Percentiles rank a stretch among this genome's conserved stretches.
phyloP scores from a whole-genome alignment of 2,797 vertebrate genomes.

The Mormyrops boulengeri region DNA sequence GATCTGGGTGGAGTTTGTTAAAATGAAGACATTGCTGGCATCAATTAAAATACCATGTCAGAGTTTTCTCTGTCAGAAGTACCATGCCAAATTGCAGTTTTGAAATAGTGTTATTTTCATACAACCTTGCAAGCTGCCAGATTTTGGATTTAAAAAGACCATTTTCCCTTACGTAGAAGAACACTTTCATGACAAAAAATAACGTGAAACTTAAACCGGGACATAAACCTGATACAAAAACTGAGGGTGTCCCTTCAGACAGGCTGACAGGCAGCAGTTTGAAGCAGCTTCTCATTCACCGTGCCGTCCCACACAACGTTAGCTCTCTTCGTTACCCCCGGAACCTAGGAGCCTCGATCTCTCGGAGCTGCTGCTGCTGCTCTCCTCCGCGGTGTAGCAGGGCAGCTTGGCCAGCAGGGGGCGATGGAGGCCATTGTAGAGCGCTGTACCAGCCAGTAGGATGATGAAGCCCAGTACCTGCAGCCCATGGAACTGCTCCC shows the following conservation, averaged over 20 bases:
- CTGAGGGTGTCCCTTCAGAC: not conserved
- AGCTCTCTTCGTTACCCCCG: slow-evolving; percentile 31
- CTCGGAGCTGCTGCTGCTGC: slow-evolving; percentile 32
- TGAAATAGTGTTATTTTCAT: not conserved
- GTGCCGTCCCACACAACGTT: slow-evolving; percentile 14
- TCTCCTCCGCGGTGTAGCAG: slow-evolving; percentile 38
- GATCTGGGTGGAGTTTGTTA: not conserved
- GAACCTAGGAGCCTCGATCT: slow-evolving; percentile 54
- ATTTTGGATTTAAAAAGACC: not conserved
- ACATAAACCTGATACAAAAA: not conserved
- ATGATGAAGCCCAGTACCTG: slow-evolving; percentile 83
- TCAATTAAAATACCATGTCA: not conserved
- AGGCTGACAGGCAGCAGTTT: not conserved
- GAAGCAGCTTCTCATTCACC: not conserved
- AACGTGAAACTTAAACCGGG: not conserved
- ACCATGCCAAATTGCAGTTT: not conserved
- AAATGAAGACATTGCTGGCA: not conserved
- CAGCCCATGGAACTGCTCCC: slow-evolving; percentile 80
- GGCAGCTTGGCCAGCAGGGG: slow-evolving; percentile 64
- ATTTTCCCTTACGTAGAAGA: not conserved
- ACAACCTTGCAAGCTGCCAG: not conserved
- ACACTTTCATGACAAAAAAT: not conserved
- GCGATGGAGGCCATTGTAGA: slow-evolving; percentile 83
- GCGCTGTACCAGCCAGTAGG: slow-evolving; percentile 67
- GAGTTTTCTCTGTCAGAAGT: not conserved